Base-by-base conservation (phyloP, 1,140 invertebrate genomes). In the Yoshiicerus persimilis region DNA sequence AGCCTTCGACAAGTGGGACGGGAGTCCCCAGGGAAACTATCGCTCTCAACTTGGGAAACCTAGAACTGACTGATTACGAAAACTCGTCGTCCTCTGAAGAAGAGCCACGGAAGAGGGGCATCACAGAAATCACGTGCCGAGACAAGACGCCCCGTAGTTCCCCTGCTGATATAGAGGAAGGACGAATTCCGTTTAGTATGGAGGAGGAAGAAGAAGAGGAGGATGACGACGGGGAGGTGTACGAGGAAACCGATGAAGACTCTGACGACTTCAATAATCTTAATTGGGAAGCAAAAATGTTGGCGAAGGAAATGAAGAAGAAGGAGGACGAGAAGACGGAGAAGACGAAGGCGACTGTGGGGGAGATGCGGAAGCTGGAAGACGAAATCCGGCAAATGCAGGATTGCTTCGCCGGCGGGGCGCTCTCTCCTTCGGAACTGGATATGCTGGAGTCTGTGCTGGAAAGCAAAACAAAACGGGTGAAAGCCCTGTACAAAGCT, bases 271-370 rank as follows among this genome's bases (percentile, higher is more conserved):
- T 93, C 11, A 94, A 94, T 77, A 94, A 95, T 90, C 90, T 92
- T 84, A 95, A 96, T 89, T 96, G 96, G 96, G 96, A 97, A 92
- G 94, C 96, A 0, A 93, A 95, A 91, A 95, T 96, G 95, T 92
- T 96, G 30, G 96, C 95, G 0, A 93, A 95, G 85, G 94, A 96
- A 91, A 93, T 96, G 89, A 95, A 96, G 84, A 93, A 93, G 90
- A 93, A 92, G 90, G 94, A 94, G 91, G 93, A 92, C 10, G 64
- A 56, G 23, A 87, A 83, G 39, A 16, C 41, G 20, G 70, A 83
- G 66, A 39, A 80, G 25, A 70, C 41, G 30, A 64, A 39, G 13
- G 47, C 47, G 13, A 64, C 38, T 30, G 86, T 77, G 0, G 32
- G 77, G 4, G 90, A 91, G 86, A 87, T 90, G 39, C 20, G 64